phyloP scores from a whole-genome alignment of 35 echinoderm and acorn worm genomes.

The Chiridota heheva region DNA sequence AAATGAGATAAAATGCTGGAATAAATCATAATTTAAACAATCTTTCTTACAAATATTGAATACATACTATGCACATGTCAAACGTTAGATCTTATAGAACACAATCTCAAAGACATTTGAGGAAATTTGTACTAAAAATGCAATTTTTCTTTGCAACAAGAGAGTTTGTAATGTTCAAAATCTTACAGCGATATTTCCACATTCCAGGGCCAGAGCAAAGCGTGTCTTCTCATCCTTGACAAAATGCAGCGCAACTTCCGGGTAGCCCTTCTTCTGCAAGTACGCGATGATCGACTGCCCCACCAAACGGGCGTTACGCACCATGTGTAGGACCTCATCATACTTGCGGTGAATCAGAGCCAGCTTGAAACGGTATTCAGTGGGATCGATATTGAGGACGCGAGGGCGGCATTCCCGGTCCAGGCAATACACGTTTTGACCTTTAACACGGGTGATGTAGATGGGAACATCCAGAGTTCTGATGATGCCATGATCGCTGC shows the following conservation, averaged over 20 bases:
- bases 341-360: slow-evolving; percentile 95
- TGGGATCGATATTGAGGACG: slow-evolving; percentile 89
- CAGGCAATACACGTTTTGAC: slow-evolving; percentile 92
- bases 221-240: slow-evolving; percentile 98
- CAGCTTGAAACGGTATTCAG: slow-evolving; percentile 90
- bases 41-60: no score
- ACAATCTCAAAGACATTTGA: no score
- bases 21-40: no score
- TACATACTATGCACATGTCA: no score
- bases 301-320: slow-evolving; percentile 87
- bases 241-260: slow-evolving; percentile 95
- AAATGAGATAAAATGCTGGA: no score
- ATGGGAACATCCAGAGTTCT: slow-evolving; percentile 93
- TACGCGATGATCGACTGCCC: slow-evolving; percentile 99
- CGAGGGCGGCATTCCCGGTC: slow-evolving; percentile 93
- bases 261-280: slow-evolving; percentile 99
- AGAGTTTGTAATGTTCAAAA: no score
- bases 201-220: slow-evolving; percentile 91
- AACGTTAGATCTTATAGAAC: no score
- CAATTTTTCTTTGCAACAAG: no score
- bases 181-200: slow-evolving; percentile 90
- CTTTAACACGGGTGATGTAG: slow-evolving; percentile 95
- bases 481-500: slow-evolving; percentile 95
- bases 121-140: no score
- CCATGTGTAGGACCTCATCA: slow-evolving; percentile 98